Percentiles rank a stretch among this genome's conserved stretches.
These are phyloP conservation scores for Cheirogaleus medius DNA, from an alignment of 2,113 vertebrate species.

Conservation along the genomic window DNA sequence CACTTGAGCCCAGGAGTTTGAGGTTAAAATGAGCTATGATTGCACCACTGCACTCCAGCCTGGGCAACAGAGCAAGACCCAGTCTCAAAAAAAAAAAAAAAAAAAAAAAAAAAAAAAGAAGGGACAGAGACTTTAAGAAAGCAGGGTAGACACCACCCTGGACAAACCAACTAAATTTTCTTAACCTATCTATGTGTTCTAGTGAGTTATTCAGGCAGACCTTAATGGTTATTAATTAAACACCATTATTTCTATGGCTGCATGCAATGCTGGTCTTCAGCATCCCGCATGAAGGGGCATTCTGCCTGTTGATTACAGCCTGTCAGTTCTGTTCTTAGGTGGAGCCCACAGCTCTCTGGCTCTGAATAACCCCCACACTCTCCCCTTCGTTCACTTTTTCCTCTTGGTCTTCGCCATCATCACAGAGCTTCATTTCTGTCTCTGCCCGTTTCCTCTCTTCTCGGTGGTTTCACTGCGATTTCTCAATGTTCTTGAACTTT, in stretches of 20 bases:
- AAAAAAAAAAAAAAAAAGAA: neutral
- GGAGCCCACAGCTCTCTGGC: accelerated
- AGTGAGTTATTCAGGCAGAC: neutral
- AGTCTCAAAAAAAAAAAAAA: neutral
- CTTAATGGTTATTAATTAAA: neutral
- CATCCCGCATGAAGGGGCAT: neutral
- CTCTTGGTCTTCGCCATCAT: neutral
- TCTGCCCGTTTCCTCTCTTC: neutral
- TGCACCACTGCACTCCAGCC: too few relatives aligned
- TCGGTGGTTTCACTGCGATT: neutral
- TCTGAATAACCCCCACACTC: too few relatives aligned
- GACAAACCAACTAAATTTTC: neutral
- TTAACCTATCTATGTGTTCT: neutral
- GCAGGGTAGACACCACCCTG: neutral
- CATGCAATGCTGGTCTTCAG: neutral
- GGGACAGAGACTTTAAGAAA: neutral
- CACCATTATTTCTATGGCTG: neutral
- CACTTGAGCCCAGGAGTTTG: too few relatives aligned
- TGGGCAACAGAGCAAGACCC: too few relatives aligned
- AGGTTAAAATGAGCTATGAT: too few relatives aligned
- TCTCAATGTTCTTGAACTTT: neutral
- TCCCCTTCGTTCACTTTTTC: neutral
- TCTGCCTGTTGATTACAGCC: neutral
- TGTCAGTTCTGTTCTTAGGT: neutral
- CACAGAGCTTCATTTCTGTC: neutral